phyloP scores from a whole-genome alignment of 2,797 vertebrate species.

The Meriones psammophilus region DNA sequence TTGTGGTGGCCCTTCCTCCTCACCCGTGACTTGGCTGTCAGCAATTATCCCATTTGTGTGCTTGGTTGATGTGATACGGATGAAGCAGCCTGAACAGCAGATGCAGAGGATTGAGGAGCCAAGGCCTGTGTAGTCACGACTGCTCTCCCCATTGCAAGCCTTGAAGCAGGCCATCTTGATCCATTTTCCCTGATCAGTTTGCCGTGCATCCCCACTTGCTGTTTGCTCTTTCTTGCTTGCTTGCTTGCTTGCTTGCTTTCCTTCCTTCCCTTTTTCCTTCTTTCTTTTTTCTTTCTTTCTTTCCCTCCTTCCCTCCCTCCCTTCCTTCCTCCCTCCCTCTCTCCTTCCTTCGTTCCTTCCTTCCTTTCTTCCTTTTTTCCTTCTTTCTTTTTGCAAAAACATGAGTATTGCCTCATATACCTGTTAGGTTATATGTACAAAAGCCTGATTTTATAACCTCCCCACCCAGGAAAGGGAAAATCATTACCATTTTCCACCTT shows the following conservation, averaged over 20 bases:
- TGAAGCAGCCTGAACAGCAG: neutral
- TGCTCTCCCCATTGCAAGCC: neutral
- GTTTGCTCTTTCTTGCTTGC: neutral
- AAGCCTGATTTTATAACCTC: neutral
- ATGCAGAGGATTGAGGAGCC: neutral
- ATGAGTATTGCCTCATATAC: neutral
- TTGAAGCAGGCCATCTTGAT: accelerated
- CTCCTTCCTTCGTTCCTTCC: too few species aligned
- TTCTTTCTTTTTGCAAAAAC: neutral
- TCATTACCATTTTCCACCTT: neutral
- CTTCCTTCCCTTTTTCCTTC: too few species aligned
- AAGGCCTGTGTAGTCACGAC: accelerated
- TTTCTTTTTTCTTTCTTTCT: neutral
- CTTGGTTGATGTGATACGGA: neutral
- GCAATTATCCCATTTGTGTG: accelerated
- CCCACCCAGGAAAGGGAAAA: neutral
- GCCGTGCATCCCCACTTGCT: neutral
- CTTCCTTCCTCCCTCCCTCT: too few species aligned
- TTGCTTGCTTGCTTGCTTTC: too few species aligned
- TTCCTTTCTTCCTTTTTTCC: too few species aligned
- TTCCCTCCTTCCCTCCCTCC: neutral
- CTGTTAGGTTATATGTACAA: neutral
- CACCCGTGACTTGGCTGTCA: neutral
- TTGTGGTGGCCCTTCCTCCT: neutral
- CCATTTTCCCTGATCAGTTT: too few species aligned